Base-by-base conservation (phyloP, 2,113 vertebrate genomes). In the Piaya cayana region DNA sequence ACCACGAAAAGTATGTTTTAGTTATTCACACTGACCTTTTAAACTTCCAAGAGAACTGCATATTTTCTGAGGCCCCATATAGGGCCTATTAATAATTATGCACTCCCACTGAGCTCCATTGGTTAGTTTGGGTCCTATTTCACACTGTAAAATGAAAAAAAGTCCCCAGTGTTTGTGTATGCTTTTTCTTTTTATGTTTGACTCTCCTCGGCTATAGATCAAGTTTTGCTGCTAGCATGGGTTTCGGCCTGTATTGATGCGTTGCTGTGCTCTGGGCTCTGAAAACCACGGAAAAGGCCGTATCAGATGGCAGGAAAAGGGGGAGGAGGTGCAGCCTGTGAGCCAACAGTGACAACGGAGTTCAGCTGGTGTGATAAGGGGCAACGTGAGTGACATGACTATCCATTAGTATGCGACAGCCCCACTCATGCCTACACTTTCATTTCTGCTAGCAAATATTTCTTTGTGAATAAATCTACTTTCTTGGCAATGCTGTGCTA, bases 51-150 rank as follows among this genome's bases (percentile, higher is more conserved):
- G 95, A 96, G 96, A 93, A 93, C 96, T 97, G 96, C 96, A 95
- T 97, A 96, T 96, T 98, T 97, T 97, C 96, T 72, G 92, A 97
- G 97, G 97, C 97, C 97, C 93, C 97, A 39, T 60, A 88, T 97
- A 97, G 96, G 97, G 96, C 91, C 97, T 97, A 97, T 98, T 98
- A 98, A 98, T 98, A 98, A 98, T 97, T 96, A 96, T 71, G 87
- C 97, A 95, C 96, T 97, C 97, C 97, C 96, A 96, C 97, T 82
- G 93, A 98, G 97, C 93, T 95, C 93, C 94, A 96, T 96, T 97
- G 96, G 96, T 97, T 96, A 97, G 96, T 95, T 96, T 96, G 95
- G 96, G 96, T 97, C 88, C 92, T 96, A 53, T 97, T 97, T 97
- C 96, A 97, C 95, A 96, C 95, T 92, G 86, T 96, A 96, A 96